Evolutionary conservation across 92 coral and sea anemone genomes (phyloP), one percentile per base, ranked within the genome.

Genomic region (Zoanthus sociatus): DNA sequence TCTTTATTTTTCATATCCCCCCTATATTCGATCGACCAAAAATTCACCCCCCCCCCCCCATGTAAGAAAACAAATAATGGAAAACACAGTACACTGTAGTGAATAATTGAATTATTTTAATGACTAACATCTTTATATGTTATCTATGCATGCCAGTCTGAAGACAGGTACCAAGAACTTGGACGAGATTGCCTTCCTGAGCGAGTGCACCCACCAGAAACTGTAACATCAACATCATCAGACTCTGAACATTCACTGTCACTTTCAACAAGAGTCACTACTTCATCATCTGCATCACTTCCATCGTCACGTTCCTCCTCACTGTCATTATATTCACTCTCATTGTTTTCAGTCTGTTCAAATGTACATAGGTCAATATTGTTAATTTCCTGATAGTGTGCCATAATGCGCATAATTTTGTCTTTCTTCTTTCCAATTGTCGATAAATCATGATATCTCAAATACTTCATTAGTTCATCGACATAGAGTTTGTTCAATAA

Each of bases 151-250:
- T 14, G 66, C 66, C 66, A 58, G 66, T 58, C 66, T 58, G 26
- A 58, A 58, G 69, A 61, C 69, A 61, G 69, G 69, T 61, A 61
- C 69, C 69, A 61, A 61, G 69, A 61, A 61, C 69, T 61, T 61
- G 69, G 69, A 61, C 69, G 69, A 61, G 69, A 61, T 61, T 61
- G 69, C 69, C 69, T 61, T 61, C 69, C 69, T 61, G 69, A 61
- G 69, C 69, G 69, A 61, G 69, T 61, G 69, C 69, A 61, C 69
- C 69, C 69, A 61, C 69, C 69, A 61, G 69, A 61, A 61, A 61
- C 69, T 61, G 69, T 61, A 61, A 61, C 69, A 61, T 61, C 69
- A 61, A 61, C 69, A 61, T 61, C 69, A 61, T 61, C 69, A 61
- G 69, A 61, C 69, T 61, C 69, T 61, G 69, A 61, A 61, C 69